phyloP scores from a whole-genome alignment of 2,113 vertebrate genomes.

The Phyllopteryx taeniolatus region DNA sequence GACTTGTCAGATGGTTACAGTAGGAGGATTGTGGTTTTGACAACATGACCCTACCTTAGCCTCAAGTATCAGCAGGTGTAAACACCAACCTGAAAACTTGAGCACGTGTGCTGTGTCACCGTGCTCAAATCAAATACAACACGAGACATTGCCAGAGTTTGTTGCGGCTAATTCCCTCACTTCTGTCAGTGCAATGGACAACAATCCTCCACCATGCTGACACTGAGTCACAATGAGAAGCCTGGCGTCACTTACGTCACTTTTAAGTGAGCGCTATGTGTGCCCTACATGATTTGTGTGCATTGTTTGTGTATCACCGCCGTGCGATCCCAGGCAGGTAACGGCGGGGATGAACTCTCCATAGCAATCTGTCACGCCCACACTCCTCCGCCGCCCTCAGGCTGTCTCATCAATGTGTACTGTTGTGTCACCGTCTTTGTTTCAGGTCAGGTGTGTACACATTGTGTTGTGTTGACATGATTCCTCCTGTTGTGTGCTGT shows the following conservation, averaged over 20 bases:
- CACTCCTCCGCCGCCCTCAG: slow-evolving; percentile 59
- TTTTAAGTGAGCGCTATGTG: slow-evolving; percentile 45
- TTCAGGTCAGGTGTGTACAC: slow-evolving; percentile 67
- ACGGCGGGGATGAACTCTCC: slow-evolving; percentile 69
- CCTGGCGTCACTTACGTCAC: slow-evolving; percentile 40
- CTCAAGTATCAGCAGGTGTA: slow-evolving; percentile 36
- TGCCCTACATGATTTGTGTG: slow-evolving; percentile 23
- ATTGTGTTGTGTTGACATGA: slow-evolving; percentile 48
- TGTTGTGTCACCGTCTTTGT: slow-evolving; percentile 68
- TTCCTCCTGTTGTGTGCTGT: slow-evolving; percentile 33
- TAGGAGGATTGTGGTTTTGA: slow-evolving; percentile 26
- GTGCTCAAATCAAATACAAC: slow-evolving; percentile 49
- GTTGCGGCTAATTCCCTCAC: slow-evolving; percentile 59
- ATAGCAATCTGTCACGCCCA: slow-evolving; percentile 68
- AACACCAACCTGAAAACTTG: slow-evolving; percentile 13
- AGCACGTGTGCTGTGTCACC: slow-evolving; percentile 4
- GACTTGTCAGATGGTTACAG: slow-evolving; percentile 5
- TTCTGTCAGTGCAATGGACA: slow-evolving; percentile 67
- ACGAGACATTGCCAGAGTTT: slow-evolving; percentile 59
- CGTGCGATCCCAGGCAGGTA: slow-evolving; percentile 65
- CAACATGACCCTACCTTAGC: slow-evolving; percentile 45
- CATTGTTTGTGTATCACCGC: slow-evolving; percentile 55
- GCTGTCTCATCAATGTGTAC: slow-evolving; percentile 71
- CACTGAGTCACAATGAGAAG: slow-evolving; percentile 57
- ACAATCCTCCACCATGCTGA: slow-evolving; percentile 51